These are phyloP conservation scores for Chondrosia reniformis DNA, from an alignment of 37 sponge, comb jelly and placozoan species.

Conservation along the genomic window DNA sequence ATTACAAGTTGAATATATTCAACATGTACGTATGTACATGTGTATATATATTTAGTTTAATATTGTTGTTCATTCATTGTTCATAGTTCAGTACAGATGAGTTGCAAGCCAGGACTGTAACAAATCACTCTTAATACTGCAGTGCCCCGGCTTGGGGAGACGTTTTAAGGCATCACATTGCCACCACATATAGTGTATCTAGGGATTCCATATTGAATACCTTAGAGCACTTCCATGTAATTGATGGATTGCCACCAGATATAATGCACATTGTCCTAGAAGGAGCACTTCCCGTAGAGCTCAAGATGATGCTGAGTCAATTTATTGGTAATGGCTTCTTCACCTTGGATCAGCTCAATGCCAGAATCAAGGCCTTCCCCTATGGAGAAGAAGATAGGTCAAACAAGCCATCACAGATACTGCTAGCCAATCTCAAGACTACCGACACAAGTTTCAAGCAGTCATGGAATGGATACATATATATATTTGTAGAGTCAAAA, in stretches of 20 bases:
- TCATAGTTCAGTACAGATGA: constrained; percentile 43
- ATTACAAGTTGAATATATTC: too few species aligned
- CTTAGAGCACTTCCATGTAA: constrained; percentile 49
- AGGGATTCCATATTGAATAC: constrained; percentile 44
- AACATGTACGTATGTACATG: too few species aligned
- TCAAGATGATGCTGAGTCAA: constrained; percentile 23
- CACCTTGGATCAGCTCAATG: constrained; percentile 28
- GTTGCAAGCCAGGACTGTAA: constrained; percentile 22
- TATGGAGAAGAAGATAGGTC: constrained; percentile 21
- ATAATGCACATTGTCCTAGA: constrained; percentile 72
- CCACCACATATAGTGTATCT: constrained; percentile 62
- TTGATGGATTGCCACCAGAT: constrained; percentile 57
- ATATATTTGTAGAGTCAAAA: too few species aligned
- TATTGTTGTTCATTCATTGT: constrained; percentile 15
- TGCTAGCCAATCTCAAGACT: background rate
- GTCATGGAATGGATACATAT: background rate
- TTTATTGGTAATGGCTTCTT: constrained; percentile 1
- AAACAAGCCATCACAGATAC: constrained; percentile 32
- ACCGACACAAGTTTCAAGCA: background rate
- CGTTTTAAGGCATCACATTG: constrained; percentile 39
- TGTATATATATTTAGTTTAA: too few species aligned
- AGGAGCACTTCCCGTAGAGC: constrained; percentile 26
- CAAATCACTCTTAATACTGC: constrained; percentile 41
- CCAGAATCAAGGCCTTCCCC: constrained; percentile 16
- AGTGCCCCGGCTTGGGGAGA: constrained; percentile 21